A percentile compares a stretch with the other conserved stretches of the same genome.
phyloP scores from a whole-genome alignment of 1,140 invertebrate species.

The Caenorhabditis inopinata region DNA sequence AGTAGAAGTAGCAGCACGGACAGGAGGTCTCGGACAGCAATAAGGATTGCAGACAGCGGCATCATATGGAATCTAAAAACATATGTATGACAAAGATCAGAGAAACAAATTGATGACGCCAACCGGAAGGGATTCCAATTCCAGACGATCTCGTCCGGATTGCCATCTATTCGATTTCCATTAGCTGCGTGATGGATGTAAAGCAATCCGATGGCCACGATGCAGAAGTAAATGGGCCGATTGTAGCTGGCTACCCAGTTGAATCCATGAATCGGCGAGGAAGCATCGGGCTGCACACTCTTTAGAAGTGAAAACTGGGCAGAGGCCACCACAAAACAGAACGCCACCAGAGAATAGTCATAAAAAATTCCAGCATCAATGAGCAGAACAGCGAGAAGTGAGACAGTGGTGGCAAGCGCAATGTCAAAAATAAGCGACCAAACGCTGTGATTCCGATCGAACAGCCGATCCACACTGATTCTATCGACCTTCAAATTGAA shows the following conservation, averaged over 20 bases:
- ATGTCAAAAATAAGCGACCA: conserved; percentile 82
- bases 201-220: conserved; percentile 72
- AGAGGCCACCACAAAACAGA: conserved; percentile 88
- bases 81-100: background rate
- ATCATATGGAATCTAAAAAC: background rate
- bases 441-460: conserved; percentile 84
- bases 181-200: background rate
- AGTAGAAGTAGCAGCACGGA: conserved; percentile 67
- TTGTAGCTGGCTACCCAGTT: conserved; percentile 90
- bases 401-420: conserved; percentile 81
- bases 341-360: conserved; percentile 87
- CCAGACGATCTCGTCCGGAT: conserved; percentile 47
- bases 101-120: conserved; percentile 38
- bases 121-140: conserved; percentile 53
- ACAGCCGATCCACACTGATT: conserved; percentile 82
- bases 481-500: conserved; percentile 72
- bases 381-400: conserved; percentile 80
- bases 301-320: conserved; percentile 96
- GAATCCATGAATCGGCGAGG: conserved; percentile 90
- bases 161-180: background rate
- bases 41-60: conserved; percentile 33
- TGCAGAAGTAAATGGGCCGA: conserved; percentile 89
- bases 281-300: conserved; percentile 96
- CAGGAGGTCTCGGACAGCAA: conserved; percentile 62
- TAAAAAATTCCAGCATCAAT: conserved; percentile 82